These are phyloP conservation scores for Hydrotaea diabolus DNA, from an alignment of 2,888 invertebrate genomes.

Conservation along the genomic window DNA sequence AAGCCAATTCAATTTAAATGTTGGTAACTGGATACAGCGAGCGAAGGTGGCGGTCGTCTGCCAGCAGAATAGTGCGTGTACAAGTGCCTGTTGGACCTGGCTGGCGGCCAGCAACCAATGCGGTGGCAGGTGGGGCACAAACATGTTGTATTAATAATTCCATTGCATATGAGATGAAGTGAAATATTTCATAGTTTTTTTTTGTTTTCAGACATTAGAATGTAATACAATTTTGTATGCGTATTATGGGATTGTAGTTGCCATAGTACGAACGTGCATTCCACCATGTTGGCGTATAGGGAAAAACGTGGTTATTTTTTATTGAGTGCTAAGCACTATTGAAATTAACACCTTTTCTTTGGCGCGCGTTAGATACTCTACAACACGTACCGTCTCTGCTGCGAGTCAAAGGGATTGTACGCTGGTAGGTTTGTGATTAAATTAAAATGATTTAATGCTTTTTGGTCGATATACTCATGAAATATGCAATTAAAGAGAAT, in stretches of 20 bases:
- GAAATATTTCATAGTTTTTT: slow-evolving; percentile 59
- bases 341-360: slow-evolving; percentile 64
- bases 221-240: slow-evolving; percentile 41
- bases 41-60: slow-evolving; percentile 2
- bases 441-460: slow-evolving; percentile 30
- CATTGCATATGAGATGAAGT: slow-evolving; percentile 64
- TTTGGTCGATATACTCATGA: background rate
- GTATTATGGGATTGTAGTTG: slow-evolving; percentile 37
- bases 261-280: slow-evolving; percentile 50
- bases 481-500: background rate
- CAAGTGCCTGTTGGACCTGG: too few species aligned
- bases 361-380: slow-evolving; percentile 5
- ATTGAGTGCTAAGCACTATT: slow-evolving; percentile 67
- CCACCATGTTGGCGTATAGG: slow-evolving; percentile 53
- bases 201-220: slow-evolving; percentile 25
- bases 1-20: slow-evolving; percentile 61
- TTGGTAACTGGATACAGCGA: slow-evolving; percentile 47
- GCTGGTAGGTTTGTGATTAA: slow-evolving; percentile 16
- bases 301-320: slow-evolving; percentile 55
- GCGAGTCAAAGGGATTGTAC: background rate
- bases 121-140: slow-evolving; percentile 33
- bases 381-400: slow-evolving; percentile 33
- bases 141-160: slow-evolving; percentile 66
- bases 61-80: background rate
- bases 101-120: too few species aligned